Evolutionary conservation across 1,140 invertebrate genomes (phyloP).

Genomic region (Helicoverpa armigera): DNA sequence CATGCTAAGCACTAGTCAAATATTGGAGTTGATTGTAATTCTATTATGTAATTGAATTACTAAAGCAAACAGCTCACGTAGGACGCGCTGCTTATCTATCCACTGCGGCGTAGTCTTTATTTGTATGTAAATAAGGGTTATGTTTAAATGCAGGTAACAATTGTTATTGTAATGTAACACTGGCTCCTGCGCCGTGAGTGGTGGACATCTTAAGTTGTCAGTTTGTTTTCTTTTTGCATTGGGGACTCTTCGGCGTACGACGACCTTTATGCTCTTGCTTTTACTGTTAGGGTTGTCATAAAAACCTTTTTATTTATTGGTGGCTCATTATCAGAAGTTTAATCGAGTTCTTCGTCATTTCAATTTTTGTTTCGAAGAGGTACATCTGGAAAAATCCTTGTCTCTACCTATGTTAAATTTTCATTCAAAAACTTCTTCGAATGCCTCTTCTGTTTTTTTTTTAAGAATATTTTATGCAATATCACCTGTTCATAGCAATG

Average conservation of each 20-base stretch:
- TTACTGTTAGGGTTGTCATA: conserved; percentile 65
- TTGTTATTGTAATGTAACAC: conserved; percentile 83
- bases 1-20: conserved; percentile 30
- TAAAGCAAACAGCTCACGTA: conserved; percentile 60
- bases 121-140: conserved; percentile 62
- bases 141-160: conserved; percentile 55
- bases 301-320: background rate
- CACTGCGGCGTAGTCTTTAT: conserved; percentile 61
- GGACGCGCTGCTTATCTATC: conserved; percentile 22
- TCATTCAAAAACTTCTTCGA: too few relatives aligned
- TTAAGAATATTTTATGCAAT: too few relatives aligned
- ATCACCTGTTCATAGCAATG: too few relatives aligned
- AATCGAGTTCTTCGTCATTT: background rate
- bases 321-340: background rate
- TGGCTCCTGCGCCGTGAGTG: conserved; percentile 64
- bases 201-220: conserved; percentile 82
- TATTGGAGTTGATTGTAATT: conserved; percentile 47
- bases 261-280: conserved; percentile 66
- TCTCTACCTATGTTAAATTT: too few relatives aligned
- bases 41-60: conserved; percentile 70
- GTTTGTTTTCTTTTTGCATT: conserved; percentile 82
- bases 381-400: too few relatives aligned
- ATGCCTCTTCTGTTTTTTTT: too few relatives aligned
- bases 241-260: conserved; percentile 69
- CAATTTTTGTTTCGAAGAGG: background rate